A percentile compares a stretch with the other conserved stretches of the same genome.
phyloP scores from a whole-genome alignment of 2,113 vertebrate genomes.

The Vimba vimba region DNA sequence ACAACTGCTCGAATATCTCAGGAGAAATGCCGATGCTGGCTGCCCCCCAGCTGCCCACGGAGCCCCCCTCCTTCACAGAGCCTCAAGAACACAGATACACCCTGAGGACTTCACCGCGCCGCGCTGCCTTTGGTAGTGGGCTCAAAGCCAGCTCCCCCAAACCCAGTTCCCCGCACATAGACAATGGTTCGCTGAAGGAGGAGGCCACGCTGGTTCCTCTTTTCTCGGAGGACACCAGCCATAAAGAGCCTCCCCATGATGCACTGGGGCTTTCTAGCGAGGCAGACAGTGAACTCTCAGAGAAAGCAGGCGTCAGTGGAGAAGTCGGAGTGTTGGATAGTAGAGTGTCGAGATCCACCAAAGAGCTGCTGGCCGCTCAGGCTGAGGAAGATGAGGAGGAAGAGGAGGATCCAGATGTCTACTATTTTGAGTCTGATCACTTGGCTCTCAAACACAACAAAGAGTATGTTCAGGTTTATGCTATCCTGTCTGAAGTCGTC shows the following conservation, averaged over 20 bases:
- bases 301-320: conserved; percentile 70
- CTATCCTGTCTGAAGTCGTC: not conserved
- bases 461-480: conserved; percentile 90
- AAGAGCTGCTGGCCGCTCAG: conserved; percentile 79
- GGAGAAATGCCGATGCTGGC: conserved; percentile 82
- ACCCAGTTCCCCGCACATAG: conserved; percentile 84
- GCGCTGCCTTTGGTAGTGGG: conserved; percentile 76
- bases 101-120: conserved; percentile 92
- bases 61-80: conserved; percentile 83
- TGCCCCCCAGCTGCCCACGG: conserved; percentile 70
- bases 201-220: conserved; percentile 74
- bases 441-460: conserved; percentile 99
- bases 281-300: conserved; percentile 67
- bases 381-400: conserved; percentile 85
- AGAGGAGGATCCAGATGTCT: conserved; percentile 97
- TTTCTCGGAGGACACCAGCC: conserved; percentile 54
- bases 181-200: conserved; percentile 87
- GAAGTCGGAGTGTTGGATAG: conserved; percentile 70
- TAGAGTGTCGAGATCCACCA: conserved; percentile 79
- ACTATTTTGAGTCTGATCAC: conserved; percentile 99
- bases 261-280: conserved; percentile 72
- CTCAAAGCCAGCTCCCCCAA: conserved; percentile 83
- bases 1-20: conserved; percentile 80
- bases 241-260: conserved; percentile 68
- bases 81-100: conserved; percentile 96